These are phyloP conservation scores for Cnemophilus loriae DNA, from an alignment of 2,113 vertebrate genomes.

Conservation along the genomic window DNA sequence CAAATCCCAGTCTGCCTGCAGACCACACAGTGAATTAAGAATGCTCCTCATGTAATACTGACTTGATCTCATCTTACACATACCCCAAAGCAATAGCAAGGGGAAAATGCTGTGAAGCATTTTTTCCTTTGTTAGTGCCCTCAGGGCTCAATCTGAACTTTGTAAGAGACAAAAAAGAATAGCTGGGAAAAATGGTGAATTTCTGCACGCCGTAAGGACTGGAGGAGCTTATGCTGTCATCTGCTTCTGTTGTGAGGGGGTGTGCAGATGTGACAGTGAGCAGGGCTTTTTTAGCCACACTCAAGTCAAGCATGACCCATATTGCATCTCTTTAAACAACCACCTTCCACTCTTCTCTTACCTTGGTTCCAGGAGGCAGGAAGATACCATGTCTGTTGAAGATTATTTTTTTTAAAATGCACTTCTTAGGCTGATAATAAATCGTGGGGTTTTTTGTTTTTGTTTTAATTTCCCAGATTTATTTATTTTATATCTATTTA, in stretches of 20 bases:
- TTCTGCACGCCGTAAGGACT: background rate
- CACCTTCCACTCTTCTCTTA: background rate
- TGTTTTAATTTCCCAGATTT: no score
- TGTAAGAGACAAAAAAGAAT: slow-evolving; percentile 56
- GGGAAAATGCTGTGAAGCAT: slow-evolving; percentile 57
- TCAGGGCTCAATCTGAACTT: slow-evolving; percentile 59
- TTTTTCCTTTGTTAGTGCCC: slow-evolving; percentile 61
- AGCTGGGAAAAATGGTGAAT: slow-evolving; percentile 27
- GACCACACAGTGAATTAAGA: slow-evolving; percentile 35
- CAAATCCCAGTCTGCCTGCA: background rate
- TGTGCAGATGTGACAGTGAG: background rate
- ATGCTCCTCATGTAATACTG: slow-evolving; percentile 14
- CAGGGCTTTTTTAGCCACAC: background rate
- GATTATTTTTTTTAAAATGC: background rate
- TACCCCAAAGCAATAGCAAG: slow-evolving; percentile 58
- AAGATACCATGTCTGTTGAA: background rate
- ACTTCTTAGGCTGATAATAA: background rate
- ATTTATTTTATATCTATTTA: background rate
- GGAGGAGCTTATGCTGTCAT: background rate
- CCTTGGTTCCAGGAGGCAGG: background rate
- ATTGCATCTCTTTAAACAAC: background rate
- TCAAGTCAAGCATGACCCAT: background rate
- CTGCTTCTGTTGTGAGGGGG: background rate
- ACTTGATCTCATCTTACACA: slow-evolving; percentile 64
- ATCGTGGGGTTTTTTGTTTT: background rate